Conservation (phyloP, 2,113 vertebrate species). For the Corvus hawaiiensis region DNA sequence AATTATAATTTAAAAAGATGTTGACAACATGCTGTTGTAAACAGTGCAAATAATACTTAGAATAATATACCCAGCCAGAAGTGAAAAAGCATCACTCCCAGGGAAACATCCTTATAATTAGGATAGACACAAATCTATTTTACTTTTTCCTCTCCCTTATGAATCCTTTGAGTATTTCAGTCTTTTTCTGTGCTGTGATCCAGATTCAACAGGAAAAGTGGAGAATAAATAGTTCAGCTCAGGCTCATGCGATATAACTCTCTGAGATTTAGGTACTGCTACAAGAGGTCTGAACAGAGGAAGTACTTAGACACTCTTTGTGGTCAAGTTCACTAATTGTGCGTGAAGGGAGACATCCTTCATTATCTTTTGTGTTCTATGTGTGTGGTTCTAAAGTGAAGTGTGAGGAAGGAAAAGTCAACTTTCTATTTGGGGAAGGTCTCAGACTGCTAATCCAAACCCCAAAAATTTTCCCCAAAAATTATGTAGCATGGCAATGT, state of each 20-base stretch:
- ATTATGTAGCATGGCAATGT: fast-evolving
- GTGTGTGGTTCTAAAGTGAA: background rate
- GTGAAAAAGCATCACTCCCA: background rate
- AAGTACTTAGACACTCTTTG: background rate
- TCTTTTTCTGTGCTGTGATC: background rate
- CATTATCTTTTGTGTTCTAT: background rate
- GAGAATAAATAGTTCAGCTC: background rate
- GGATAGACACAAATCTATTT: background rate
- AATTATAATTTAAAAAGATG: background rate
- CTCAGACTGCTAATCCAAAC: background rate
- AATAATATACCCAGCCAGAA: background rate
- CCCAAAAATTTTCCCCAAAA: background rate
- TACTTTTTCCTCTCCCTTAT: background rate
- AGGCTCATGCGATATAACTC: background rate
- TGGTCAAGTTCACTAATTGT: background rate
- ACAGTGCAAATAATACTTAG: background rate
- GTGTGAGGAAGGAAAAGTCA: background rate
- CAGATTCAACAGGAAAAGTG: background rate
- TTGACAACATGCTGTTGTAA: background rate
- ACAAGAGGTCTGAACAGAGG: background rate
- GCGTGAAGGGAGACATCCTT: background rate
- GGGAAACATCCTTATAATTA: background rate
- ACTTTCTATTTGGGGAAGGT: background rate
- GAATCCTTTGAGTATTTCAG: background rate
- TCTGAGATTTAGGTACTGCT: background rate